These are phyloP conservation scores for Helogale parvula DNA, from an alignment of 2,113 vertebrate genomes.

Conservation along the genomic window DNA sequence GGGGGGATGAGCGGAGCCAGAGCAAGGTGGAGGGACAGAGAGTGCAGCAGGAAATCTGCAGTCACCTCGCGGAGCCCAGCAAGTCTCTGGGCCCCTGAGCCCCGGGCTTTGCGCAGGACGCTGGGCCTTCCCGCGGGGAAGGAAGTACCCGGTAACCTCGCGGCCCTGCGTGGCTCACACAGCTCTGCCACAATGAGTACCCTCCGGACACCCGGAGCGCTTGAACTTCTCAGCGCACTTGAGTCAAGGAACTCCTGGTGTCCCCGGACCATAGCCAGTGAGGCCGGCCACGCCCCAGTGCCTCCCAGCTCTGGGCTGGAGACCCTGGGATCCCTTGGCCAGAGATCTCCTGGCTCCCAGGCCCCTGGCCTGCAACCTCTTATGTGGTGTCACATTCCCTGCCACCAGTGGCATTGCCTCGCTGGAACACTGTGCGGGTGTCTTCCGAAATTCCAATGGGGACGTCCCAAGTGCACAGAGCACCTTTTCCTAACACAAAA, in stretches of 20 bases:
- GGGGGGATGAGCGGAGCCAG: not conserved
- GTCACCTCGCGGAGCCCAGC: not conserved
- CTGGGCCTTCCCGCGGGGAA: not conserved
- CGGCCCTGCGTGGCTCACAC: not conserved
- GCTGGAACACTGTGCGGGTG: not conserved
- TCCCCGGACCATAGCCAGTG: too few species aligned
- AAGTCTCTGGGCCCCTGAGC: not conserved
- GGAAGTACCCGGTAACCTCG: fast-evolving
- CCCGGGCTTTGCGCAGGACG: not conserved
- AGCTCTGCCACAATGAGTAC: too few species aligned
- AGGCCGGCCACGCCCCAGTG: not conserved
- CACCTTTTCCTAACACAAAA: too few species aligned
- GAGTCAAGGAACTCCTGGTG: too few species aligned
- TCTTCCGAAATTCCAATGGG: not conserved
- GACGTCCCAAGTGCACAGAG: too few species aligned
- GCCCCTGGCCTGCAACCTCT: not conserved
- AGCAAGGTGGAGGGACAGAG: too few species aligned
- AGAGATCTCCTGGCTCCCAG: not conserved
- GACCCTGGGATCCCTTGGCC: not conserved
- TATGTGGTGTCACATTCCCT: not conserved
- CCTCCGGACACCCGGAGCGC: fast-evolving
- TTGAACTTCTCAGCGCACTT: too few species aligned
- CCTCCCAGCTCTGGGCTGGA: not conserved
- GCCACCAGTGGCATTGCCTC: not conserved
- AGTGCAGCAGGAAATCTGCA: too few species aligned